These are phyloP conservation scores for Pararge aegeria DNA, from an alignment of 1,140 invertebrate genomes.

Conservation along the genomic window DNA sequence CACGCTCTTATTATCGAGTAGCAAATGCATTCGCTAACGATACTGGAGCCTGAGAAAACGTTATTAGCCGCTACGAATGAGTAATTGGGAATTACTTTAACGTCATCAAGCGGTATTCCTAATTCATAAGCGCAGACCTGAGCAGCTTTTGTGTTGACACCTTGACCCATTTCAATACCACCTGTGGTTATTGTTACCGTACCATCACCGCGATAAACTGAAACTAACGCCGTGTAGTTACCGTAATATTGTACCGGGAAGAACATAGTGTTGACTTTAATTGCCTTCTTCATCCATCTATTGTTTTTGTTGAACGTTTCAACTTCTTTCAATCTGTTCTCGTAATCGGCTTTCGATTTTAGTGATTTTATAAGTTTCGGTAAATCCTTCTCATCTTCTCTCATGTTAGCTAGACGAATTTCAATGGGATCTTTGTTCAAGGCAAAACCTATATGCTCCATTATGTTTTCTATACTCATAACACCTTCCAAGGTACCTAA, in stretches of 20 bases:
- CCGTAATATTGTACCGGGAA: slow-evolving; percentile 82
- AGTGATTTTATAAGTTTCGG: slow-evolving; percentile 52
- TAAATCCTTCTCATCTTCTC: slow-evolving; percentile 61
- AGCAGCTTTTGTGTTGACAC: slow-evolving; percentile 83
- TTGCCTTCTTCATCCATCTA: slow-evolving; percentile 88
- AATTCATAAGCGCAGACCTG: slow-evolving; percentile 89
- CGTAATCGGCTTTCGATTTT: slow-evolving; percentile 78
- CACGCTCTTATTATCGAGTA: slow-evolving; percentile 85
- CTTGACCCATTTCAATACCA: slow-evolving; percentile 92
- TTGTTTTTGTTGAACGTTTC: slow-evolving; percentile 84
- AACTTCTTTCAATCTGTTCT: slow-evolving; percentile 78
- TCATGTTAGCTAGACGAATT: slow-evolving; percentile 84
- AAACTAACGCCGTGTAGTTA: slow-evolving; percentile 81
- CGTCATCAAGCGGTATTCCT: slow-evolving; percentile 84
- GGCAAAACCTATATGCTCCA: slow-evolving; percentile 89
- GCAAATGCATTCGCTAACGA: slow-evolving; percentile 85
- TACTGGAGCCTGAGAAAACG: slow-evolving; percentile 85
- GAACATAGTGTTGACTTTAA: slow-evolving; percentile 84
- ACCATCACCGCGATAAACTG: slow-evolving; percentile 87
- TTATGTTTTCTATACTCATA: slow-evolving; percentile 87
- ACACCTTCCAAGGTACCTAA: slow-evolving; percentile 82
- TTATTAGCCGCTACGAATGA: slow-evolving; percentile 84
- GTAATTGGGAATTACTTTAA: slow-evolving; percentile 85
- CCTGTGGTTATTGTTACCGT: slow-evolving; percentile 88
- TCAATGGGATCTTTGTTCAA: slow-evolving; percentile 85